Conservation (phyloP, 2,797 vertebrate species). For the Molothrus ater region DNA sequence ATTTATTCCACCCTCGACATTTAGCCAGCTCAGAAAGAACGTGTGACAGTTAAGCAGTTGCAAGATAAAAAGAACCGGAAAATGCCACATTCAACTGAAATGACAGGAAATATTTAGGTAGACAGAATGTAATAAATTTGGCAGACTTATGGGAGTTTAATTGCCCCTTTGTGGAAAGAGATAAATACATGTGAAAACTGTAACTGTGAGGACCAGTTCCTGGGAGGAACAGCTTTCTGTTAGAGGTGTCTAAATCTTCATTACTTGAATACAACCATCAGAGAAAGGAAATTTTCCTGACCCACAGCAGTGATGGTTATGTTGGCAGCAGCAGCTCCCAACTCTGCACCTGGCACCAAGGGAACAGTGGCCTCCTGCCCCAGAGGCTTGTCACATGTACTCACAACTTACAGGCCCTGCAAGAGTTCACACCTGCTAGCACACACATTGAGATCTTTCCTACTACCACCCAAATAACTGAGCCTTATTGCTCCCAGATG, state of each 20-base stretch:
- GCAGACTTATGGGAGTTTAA: constrained; percentile 52
- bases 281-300: neutral
- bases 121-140: constrained; percentile 63
- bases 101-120: constrained; percentile 66
- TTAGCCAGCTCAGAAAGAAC: constrained; percentile 30
- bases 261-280: neutral
- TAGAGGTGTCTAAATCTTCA: neutral
- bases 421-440: neutral
- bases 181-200: constrained; percentile 13
- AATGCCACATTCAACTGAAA: constrained; percentile 64
- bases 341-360: neutral
- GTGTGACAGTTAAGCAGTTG: constrained; percentile 52
- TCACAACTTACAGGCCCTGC: neutral
- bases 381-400: neutral
- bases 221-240: neutral
- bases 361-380: neutral
- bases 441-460: neutral
- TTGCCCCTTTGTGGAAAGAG: constrained; percentile 34
- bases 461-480: neutral
- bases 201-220: constrained; percentile 2
- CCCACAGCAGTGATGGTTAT: accelerated
- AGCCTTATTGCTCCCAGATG: neutral
- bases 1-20: constrained; percentile 59
- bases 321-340: neutral
- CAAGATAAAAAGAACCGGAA: constrained; percentile 66